Conservation (phyloP, 2,113 vertebrate genomes). For the Hymenochirus boettgeri region DNA sequence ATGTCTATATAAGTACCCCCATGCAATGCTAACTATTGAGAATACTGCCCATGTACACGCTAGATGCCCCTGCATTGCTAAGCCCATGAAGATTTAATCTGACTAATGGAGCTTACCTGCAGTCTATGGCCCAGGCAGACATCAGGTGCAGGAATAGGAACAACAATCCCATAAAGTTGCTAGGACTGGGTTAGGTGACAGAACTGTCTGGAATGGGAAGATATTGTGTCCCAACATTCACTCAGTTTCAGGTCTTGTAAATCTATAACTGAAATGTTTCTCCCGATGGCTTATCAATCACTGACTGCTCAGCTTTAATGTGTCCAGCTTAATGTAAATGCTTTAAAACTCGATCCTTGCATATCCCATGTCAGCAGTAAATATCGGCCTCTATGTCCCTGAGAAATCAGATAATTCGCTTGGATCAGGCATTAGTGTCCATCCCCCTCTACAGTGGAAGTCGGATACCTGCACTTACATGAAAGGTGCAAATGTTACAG, state of each 20-base stretch:
- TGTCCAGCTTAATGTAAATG: neutral
- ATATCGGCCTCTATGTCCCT: neutral
- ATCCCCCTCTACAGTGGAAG: neutral
- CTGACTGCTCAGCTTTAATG: neutral
- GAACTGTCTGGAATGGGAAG: no score
- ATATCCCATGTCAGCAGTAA: constrained; percentile 14
- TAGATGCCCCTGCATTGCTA: no score
- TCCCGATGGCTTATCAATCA: neutral
- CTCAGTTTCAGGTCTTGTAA: constrained; percentile 9
- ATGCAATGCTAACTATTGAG: no score
- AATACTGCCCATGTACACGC: no score
- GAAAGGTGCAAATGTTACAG: constrained; percentile 10
- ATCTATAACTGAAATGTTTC: neutral
- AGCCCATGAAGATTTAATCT: no score
- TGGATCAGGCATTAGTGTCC: neutral
- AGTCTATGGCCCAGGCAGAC: no score
- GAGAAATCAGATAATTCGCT: constrained; percentile 6
- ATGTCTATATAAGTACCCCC: neutral
- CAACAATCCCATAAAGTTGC: constrained; percentile 22
- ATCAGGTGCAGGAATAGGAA: neutral
- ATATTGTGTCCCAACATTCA: neutral
- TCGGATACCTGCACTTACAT: constrained; percentile 9
- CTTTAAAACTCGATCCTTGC: neutral
- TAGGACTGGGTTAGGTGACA: neutral
- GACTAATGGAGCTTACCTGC: no score